Percentiles rank a stretch among this genome's conserved stretches.
phyloP scores from a whole-genome alignment of 2,113 vertebrate species.

The Percina caprodes region DNA sequence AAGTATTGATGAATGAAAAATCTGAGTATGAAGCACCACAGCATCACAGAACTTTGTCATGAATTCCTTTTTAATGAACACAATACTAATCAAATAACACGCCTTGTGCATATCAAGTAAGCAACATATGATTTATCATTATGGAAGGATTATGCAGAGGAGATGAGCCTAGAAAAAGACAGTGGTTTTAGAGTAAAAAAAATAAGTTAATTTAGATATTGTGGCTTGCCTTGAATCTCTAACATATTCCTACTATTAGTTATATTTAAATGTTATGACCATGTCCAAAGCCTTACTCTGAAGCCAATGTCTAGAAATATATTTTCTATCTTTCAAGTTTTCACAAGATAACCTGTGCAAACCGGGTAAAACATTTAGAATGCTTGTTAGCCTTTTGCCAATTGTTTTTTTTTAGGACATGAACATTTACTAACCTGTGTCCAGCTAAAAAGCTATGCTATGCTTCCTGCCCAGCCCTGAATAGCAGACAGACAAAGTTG shows the following conservation, averaged over 20 bases:
- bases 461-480: not conserved
- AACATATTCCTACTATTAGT: not conserved
- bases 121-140: conserved; percentile 1
- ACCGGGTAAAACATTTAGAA: no score
- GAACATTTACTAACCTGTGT: not conserved
- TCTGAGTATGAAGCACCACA: not conserved
- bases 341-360: not conserved
- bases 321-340: not conserved
- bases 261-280: not conserved
- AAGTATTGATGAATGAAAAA: conserved; percentile 1
- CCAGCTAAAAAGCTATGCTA: not conserved
- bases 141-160: not conserved
- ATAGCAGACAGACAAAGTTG: not conserved
- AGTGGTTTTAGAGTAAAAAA: not conserved
- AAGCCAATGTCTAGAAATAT: no score
- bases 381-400: not conserved
- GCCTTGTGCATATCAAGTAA: not conserved
- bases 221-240: not conserved
- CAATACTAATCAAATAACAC: conserved; percentile 8
- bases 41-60: not conserved
- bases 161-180: no score
- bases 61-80: conserved; percentile 22
- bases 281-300: not conserved
- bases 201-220: not conserved
- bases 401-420: not conserved